Conservation (phyloP, 2,888 invertebrate species). For the Polietes domitor region DNA sequence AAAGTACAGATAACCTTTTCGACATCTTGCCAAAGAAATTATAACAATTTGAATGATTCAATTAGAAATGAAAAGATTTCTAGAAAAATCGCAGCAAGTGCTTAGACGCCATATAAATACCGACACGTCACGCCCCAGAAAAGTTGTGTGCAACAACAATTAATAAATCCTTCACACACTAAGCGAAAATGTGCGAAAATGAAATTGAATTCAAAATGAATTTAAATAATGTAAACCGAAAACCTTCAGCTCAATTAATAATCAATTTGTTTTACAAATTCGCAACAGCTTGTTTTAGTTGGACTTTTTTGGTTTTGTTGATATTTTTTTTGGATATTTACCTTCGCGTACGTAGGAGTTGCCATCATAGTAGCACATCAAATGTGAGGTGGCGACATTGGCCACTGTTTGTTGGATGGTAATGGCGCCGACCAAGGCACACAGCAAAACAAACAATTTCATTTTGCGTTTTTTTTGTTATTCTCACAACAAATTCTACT, state of each 20-base stretch:
- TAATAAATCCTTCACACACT: slow-evolving; percentile 20
- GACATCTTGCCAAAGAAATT: slow-evolving; percentile 27
- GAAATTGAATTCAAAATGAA: not conserved
- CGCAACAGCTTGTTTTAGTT: not conserved
- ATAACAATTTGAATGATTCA: not conserved
- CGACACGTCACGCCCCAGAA: slow-evolving; percentile 23
- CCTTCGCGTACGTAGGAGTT: slow-evolving; percentile 77
- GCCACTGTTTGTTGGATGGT: slow-evolving; percentile 70
- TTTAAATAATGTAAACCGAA: not conserved
- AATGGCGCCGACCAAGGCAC: slow-evolving; percentile 72
- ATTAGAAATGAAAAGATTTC: slow-evolving; percentile 5
- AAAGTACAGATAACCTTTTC: slow-evolving; percentile 59
- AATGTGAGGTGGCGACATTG: slow-evolving; percentile 69
- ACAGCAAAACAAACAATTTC: slow-evolving; percentile 74
- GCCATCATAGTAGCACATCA: slow-evolving; percentile 78
- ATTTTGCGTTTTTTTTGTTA: slow-evolving; percentile 67
- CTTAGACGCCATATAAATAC: not conserved
- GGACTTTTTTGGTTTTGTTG: not conserved
- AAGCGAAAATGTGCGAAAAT: not conserved
- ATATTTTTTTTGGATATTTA: slow-evolving; percentile 69
- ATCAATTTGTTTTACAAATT: not conserved
- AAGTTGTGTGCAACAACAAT: not conserved
- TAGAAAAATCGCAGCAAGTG: slow-evolving; percentile 7
- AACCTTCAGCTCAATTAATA: slow-evolving; percentile 12
- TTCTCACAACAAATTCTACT: not conserved